These are phyloP conservation scores for Heterohyrax brucei DNA, from an alignment of 2,797 vertebrate genomes.

Conservation along the genomic window DNA sequence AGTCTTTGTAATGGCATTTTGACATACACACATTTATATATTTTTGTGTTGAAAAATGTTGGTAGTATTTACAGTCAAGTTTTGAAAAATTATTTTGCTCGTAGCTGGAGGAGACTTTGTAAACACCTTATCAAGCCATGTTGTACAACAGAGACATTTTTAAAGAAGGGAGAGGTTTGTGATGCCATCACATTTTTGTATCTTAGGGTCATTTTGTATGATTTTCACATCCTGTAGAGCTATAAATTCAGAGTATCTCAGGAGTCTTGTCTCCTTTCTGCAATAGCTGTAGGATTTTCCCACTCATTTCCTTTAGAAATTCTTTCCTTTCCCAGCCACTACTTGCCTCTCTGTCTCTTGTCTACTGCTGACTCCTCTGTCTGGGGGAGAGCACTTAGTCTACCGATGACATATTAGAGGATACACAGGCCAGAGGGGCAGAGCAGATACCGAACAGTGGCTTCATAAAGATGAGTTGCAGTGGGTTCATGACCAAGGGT, in stretches of 20 bases:
- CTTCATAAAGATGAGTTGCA: not conserved
- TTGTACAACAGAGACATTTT: not conserved
- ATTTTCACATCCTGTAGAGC: not conserved
- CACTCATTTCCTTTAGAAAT: not conserved
- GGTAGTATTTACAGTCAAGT: constrained; percentile 40
- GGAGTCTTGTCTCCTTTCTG: not conserved
- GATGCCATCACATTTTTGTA: constrained; percentile 14
- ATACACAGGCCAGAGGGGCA: not conserved
- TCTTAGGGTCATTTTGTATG: constrained; percentile 5
- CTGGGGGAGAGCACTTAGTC: not conserved
- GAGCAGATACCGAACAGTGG: not conserved
- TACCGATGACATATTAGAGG: not conserved
- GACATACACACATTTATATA: constrained; percentile 23
- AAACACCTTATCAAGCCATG: not conserved
- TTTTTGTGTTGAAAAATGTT: constrained; percentile 68
- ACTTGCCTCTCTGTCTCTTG: not conserved
- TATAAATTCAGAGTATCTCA: constrained; percentile 6
- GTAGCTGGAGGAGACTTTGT: constrained; percentile 23
- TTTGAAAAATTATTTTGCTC: constrained; percentile 71
- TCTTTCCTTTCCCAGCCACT: not conserved
- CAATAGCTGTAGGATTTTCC: not conserved
- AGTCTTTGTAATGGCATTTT: constrained; percentile 61
- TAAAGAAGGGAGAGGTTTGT: constrained; percentile 9
- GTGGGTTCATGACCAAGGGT: not conserved
- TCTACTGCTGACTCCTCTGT: not conserved